Conservation (phyloP, 2,113 vertebrate species). For the Tringa solitaria region DNA sequence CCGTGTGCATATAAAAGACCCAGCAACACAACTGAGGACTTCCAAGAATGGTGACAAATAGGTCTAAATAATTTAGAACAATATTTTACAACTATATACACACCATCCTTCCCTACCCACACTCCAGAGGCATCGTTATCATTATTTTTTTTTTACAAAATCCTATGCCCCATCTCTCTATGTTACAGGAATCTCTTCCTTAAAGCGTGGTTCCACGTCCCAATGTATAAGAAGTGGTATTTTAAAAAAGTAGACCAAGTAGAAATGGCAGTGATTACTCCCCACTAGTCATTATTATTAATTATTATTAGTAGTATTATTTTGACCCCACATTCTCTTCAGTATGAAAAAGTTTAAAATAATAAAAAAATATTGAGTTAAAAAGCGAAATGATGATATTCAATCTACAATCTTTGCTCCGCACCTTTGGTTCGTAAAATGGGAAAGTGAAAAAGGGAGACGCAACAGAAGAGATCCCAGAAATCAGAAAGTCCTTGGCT, state of each 20-base stretch:
- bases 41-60: slow-evolving; percentile 77
- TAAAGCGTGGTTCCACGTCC: slow-evolving; percentile 83
- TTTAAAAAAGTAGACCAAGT: slow-evolving; percentile 88
- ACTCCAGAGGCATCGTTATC: slow-evolving; percentile 56
- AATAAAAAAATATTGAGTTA: slow-evolving; percentile 71
- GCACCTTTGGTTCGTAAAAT: slow-evolving; percentile 78
- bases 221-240: slow-evolving; percentile 80
- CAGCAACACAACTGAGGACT: slow-evolving; percentile 80
- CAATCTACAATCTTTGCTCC: slow-evolving; percentile 75
- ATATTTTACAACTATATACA: slow-evolving; percentile 87
- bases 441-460: slow-evolving; percentile 64
- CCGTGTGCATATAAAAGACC: slow-evolving; percentile 84
- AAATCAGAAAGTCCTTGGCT: slow-evolving; percentile 20
- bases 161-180: slow-evolving; percentile 49
- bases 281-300: not conserved
- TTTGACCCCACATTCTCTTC: slow-evolving; percentile 72
- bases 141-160: slow-evolving; percentile 66
- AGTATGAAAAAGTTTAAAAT: slow-evolving; percentile 77
- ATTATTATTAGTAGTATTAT: slow-evolving; percentile 4
- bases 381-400: slow-evolving; percentile 73
- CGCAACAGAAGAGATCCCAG: not conserved
- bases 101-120: slow-evolving; percentile 65
- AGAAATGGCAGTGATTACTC: slow-evolving; percentile 93
- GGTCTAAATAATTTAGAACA: slow-evolving; percentile 83
- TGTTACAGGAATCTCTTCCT: slow-evolving; percentile 68